Conservation (phyloP, 1,140 invertebrate species). For the Batillaria attramentaria region DNA sequence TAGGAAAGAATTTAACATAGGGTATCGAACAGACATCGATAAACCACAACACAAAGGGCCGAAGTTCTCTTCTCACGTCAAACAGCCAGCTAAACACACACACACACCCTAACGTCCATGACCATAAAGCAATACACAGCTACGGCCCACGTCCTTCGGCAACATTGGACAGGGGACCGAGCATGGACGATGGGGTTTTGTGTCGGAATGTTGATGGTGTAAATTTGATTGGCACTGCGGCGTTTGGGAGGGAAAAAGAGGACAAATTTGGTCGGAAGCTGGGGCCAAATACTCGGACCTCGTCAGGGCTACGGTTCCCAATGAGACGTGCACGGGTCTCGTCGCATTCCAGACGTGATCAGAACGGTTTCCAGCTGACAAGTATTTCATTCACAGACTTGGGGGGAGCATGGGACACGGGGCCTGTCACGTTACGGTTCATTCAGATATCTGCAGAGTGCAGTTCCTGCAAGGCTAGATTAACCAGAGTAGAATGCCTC, state of each 20-base stretch:
- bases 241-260: background rate
- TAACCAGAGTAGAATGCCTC: background rate
- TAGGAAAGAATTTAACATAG: too few relatives aligned
- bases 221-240: conserved; percentile 17
- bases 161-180: background rate
- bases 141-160: background rate
- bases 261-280: conserved; percentile 9
- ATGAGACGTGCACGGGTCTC: background rate
- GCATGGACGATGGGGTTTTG: background rate
- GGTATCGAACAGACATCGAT: too few relatives aligned
- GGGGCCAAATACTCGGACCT: conserved; percentile 3
- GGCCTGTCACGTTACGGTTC: background rate
- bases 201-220: background rate
- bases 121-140: background rate
- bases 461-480: background rate
- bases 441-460: background rate
- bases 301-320: background rate
- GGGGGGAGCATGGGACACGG: too few relatives aligned
- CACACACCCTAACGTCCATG: background rate
- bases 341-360: background rate
- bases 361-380: background rate
- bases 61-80: background rate
- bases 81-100: background rate
- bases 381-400: conserved; percentile 17
- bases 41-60: too few relatives aligned